Percentiles rank a stretch among this genome's conserved stretches.
Conservation (phyloP, 2,113 vertebrate genomes). For the Psettodes erumei region DNA sequence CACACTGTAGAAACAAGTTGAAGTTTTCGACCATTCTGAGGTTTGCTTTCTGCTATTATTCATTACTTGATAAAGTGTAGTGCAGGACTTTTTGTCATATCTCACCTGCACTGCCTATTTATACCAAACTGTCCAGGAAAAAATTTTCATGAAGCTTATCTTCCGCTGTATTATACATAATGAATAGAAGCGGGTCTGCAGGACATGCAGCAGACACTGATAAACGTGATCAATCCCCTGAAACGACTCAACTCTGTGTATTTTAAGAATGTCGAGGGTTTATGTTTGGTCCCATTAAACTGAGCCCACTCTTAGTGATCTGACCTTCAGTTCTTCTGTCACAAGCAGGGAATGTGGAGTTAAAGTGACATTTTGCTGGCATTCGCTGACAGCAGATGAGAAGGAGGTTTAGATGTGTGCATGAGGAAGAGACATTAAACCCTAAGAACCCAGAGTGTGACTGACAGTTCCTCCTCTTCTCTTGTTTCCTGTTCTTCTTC, state of each 20-base stretch:
- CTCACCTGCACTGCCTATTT: constrained; percentile 50
- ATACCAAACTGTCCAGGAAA: constrained; percentile 44
- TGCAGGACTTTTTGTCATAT: constrained; percentile 34
- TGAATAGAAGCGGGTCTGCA: constrained; percentile 46
- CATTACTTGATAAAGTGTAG: constrained; percentile 45
- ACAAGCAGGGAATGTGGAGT: constrained; percentile 61
- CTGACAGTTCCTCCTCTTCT: constrained; percentile 69
- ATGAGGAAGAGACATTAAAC: constrained; percentile 75
- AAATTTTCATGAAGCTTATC: constrained; percentile 63
- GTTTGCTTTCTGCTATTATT: constrained; percentile 37
- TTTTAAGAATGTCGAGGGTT: constrained; percentile 65
- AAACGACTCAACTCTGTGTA: constrained; percentile 58
- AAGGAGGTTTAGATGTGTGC: constrained; percentile 64
- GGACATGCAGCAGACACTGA: constrained; percentile 55
- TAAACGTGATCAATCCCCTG: constrained; percentile 56
- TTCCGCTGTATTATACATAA: constrained; percentile 52
- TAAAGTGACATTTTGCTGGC: constrained; percentile 68
- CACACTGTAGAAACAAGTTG: neutral
- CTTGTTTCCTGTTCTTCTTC: constrained; percentile 68
- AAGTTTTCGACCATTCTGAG: neutral
- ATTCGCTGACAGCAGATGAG: constrained; percentile 72
- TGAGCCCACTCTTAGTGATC: constrained; percentile 56
- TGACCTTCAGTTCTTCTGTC: constrained; percentile 72
- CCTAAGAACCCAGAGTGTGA: constrained; percentile 58
- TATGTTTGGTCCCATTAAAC: constrained; percentile 63